These are phyloP conservation scores for Notolepis coatsorum DNA, from an alignment of 2,797 vertebrate genomes.

Conservation along the genomic window DNA sequence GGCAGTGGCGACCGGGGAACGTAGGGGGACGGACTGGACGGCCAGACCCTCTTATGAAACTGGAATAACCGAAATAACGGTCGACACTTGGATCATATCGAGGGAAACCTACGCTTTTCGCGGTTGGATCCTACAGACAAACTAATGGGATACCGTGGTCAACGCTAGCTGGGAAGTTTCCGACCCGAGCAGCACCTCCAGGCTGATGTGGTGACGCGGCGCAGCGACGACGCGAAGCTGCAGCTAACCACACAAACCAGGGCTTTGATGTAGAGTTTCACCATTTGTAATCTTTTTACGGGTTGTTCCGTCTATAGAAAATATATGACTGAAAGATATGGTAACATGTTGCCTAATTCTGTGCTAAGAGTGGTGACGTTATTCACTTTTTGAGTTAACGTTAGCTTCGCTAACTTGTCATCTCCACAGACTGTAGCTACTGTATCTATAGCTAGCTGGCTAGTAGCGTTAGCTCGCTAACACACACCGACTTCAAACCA, in stretches of 20 bases:
- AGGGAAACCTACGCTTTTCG: constrained; percentile 1
- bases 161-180: constrained; percentile 58
- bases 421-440: constrained; percentile 28
- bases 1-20: constrained; percentile 65
- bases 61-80: constrained; percentile 20
- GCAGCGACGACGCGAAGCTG: constrained; percentile 64
- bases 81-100: background rate
- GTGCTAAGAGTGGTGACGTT: constrained; percentile 1
- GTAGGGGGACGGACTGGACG: constrained; percentile 48
- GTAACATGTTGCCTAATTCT: constrained; percentile 41
- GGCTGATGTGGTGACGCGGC: constrained; percentile 78
- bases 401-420: constrained; percentile 38
- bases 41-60: constrained; percentile 28
- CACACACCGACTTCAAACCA: constrained; percentile 59
- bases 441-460: constrained; percentile 69
- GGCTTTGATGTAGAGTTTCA: constrained; percentile 11
- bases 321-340: background rate
- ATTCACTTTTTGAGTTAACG: background rate
- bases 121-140: constrained; percentile 17
- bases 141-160: constrained; percentile 10
- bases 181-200: constrained; percentile 22
- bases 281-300: background rate
- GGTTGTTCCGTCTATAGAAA: constrained; percentile 1
- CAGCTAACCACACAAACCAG: constrained; percentile 33
- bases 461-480: constrained; percentile 52